phyloP scores from a whole-genome alignment of 2,797 vertebrate species.

The Neostethus bicornis region DNA sequence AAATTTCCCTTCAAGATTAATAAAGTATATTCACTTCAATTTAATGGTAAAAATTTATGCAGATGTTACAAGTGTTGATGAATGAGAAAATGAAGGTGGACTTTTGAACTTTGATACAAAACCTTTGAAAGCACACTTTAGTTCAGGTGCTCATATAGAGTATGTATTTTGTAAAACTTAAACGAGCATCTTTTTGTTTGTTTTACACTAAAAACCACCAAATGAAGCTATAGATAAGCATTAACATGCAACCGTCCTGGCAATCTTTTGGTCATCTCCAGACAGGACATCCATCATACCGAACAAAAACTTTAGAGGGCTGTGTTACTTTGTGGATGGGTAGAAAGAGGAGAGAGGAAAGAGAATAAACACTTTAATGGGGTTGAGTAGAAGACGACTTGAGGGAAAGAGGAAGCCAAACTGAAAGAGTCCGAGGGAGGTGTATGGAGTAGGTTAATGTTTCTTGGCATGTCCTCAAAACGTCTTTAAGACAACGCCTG shows the following conservation, averaged over 20 bases:
- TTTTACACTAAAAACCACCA: too few species aligned
- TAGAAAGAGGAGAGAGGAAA: slow-evolving; percentile 16
- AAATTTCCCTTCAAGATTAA: too few species aligned
- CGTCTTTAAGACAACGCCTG: slow-evolving; percentile 73
- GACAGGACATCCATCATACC: slow-evolving; percentile 14
- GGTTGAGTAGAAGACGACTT: slow-evolving; percentile 32
- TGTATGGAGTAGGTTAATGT: slow-evolving; percentile 74
- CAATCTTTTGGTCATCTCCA: background rate
- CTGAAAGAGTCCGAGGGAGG: slow-evolving; percentile 63
- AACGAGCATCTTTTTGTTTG: background rate
- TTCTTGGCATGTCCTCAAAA: slow-evolving; percentile 80
- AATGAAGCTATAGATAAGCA: too few species aligned
- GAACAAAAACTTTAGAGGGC: slow-evolving; percentile 2
- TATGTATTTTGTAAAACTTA: background rate
- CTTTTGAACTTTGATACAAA: background rate
- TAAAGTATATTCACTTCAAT: too few species aligned
- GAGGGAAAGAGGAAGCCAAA: slow-evolving; percentile 37
- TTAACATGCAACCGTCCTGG: slow-evolving; percentile 1
- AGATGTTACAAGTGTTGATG: too few species aligned
- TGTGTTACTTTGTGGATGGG: background rate
- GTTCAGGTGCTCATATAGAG: background rate
- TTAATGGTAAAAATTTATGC: too few species aligned
- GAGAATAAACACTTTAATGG: slow-evolving; percentile 20
- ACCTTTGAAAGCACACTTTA: background rate
- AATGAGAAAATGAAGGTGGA: background rate